Evolutionary conservation across 2,888 invertebrate genomes (phyloP).

Genomic region (Omphaloscelis lunosa): DNA sequence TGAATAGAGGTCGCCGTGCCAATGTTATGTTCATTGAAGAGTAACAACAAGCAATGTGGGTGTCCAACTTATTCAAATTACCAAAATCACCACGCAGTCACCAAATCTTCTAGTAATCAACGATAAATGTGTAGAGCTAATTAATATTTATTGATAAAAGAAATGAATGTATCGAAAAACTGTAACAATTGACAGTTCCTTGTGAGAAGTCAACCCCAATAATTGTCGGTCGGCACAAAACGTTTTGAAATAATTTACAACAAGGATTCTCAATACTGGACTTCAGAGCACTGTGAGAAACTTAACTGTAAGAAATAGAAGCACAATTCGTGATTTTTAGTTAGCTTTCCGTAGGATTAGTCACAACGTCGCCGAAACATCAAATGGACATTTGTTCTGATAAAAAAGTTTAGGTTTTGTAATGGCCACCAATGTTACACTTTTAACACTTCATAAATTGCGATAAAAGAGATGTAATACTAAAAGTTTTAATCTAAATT

Average conservation of each 20-base stretch:
- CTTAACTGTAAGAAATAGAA: slow-evolving; percentile 74
- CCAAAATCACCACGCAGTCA: slow-evolving; percentile 74
- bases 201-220: slow-evolving; percentile 88
- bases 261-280: slow-evolving; percentile 73
- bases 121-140: slow-evolving; percentile 64
- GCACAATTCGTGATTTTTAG: slow-evolving; percentile 81
- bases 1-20: slow-evolving; percentile 87
- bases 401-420: slow-evolving; percentile 91
- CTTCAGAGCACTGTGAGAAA: slow-evolving; percentile 77
- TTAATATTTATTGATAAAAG: slow-evolving; percentile 70
- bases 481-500: slow-evolving; percentile 73
- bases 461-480: slow-evolving; percentile 72
- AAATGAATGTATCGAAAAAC: slow-evolving; percentile 82
- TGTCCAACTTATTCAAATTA: slow-evolving; percentile 80
- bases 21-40: slow-evolving; percentile 90
- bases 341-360: slow-evolving; percentile 84
- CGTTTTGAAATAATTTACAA: slow-evolving; percentile 80
- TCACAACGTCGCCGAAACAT: slow-evolving; percentile 91
- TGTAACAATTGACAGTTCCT: slow-evolving; percentile 88
- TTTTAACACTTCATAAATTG: slow-evolving; percentile 83
- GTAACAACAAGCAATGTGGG: slow-evolving; percentile 88
- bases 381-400: slow-evolving; percentile 90
- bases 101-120: slow-evolving; percentile 67
- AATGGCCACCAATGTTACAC: slow-evolving; percentile 91
- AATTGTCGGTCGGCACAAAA: slow-evolving; percentile 85